These are phyloP conservation scores for Ammodytes marinus DNA, from an alignment of 2,113 vertebrate genomes.

Conservation along the genomic window DNA sequence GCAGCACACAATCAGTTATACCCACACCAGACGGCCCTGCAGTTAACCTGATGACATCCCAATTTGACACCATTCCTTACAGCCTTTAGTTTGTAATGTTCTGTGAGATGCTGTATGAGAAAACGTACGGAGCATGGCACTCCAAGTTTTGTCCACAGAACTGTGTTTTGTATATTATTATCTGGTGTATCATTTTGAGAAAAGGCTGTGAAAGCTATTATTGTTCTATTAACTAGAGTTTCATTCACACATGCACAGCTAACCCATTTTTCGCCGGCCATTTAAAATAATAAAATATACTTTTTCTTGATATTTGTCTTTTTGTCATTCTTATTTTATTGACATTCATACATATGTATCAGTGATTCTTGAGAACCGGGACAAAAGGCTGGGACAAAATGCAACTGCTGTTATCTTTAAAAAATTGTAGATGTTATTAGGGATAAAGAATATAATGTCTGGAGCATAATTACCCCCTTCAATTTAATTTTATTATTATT, in stretches of 20 bases:
- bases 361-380: too few relatives aligned
- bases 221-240: conserved; percentile 87
- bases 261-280: conserved; percentile 91
- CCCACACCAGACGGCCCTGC: conserved; percentile 47
- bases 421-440: too few relatives aligned
- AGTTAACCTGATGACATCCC: conserved; percentile 61
- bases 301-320: conserved; percentile 72
- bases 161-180: conserved; percentile 82
- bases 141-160: conserved; percentile 72
- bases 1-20: conserved; percentile 67
- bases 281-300: conserved; percentile 87
- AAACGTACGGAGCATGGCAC: conserved; percentile 20
- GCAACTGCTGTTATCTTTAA: too few relatives aligned
- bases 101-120: conserved; percentile 60
- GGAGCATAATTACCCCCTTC: too few relatives aligned
- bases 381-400: too few relatives aligned
- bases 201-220: conserved; percentile 78
- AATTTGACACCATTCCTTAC: conserved; percentile 76
- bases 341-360: not conserved
- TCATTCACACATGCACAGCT: conserved; percentile 91
- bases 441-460: too few relatives aligned
- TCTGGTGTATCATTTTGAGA: conserved; percentile 75
- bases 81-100: conserved; percentile 65
- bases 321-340: conserved; percentile 58
- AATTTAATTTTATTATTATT: too few relatives aligned